Percentiles rank a stretch among this genome's conserved stretches.
These are phyloP conservation scores for Prochilodus magdalenae DNA, from an alignment of 2,113 vertebrate genomes.

Conservation along the genomic window DNA sequence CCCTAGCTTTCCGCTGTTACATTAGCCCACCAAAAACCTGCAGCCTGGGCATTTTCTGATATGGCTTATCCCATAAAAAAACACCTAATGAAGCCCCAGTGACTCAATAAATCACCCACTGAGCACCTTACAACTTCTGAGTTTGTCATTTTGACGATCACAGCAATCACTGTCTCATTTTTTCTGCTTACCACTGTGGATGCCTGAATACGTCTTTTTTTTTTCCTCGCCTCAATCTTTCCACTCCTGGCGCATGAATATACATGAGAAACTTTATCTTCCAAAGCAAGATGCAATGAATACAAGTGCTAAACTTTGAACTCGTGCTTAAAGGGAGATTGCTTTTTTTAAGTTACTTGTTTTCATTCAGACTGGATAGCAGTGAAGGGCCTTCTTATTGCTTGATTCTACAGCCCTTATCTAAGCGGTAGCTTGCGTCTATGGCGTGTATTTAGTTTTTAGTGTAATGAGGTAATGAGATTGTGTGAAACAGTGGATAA, in stretches of 20 bases:
- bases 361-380: neutral
- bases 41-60: conserved; percentile 42
- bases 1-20: neutral
- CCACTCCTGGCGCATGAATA: conserved; percentile 16
- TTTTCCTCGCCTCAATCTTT: neutral
- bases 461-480: neutral
- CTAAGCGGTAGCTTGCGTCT: neutral
- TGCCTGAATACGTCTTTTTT: conserved; percentile 35
- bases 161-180: conserved; percentile 49
- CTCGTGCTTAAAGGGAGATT: conserved; percentile 6
- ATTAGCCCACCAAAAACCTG: conserved; percentile 28
- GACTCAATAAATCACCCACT: conserved; percentile 53
- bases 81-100: conserved; percentile 52
- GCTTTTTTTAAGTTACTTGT: neutral
- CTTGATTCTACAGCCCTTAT: neutral
- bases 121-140: conserved; percentile 19
- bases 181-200: conserved; percentile 34
- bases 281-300: conserved; percentile 12
- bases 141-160: conserved; percentile 57
- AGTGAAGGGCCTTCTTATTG: neutral
- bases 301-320: neutral
- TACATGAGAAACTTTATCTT: conserved; percentile 31
- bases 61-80: conserved; percentile 48
- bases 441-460: neutral
- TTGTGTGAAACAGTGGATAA: neutral